Conservation (phyloP, 2,888 invertebrate genomes). For the Lottia gigantea region DNA sequence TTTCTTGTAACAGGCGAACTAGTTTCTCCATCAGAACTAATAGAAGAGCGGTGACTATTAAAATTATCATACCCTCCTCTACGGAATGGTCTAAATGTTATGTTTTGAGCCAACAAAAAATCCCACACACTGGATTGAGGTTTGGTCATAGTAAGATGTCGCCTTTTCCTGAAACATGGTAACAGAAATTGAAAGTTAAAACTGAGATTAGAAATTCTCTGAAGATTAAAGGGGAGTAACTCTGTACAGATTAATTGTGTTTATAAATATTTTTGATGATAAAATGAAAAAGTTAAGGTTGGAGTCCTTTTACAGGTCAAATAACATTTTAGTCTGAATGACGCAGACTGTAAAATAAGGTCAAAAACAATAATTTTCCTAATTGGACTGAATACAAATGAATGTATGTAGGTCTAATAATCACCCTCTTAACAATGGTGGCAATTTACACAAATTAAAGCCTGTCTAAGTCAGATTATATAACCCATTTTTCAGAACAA, state of each 20-base stretch:
- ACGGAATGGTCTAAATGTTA: slow-evolving; percentile 17
- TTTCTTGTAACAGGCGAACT: slow-evolving; percentile 12
- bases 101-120: slow-evolving; percentile 19
- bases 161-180: slow-evolving; percentile 14
- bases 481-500: too few species aligned
- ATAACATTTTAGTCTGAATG: too few species aligned
- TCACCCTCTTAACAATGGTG: too few species aligned
- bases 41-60: slow-evolving; percentile 17
- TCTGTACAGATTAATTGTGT: not conserved
- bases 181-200: not conserved
- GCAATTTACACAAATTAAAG: too few species aligned
- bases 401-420: too few species aligned
- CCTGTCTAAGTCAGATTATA: too few species aligned
- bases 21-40: slow-evolving; percentile 15
- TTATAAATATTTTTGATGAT: too few species aligned
- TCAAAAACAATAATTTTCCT: too few species aligned
- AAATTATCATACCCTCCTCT: slow-evolving; percentile 18
- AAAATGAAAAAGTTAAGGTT: too few species aligned
- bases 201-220: not conserved
- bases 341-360: too few species aligned
- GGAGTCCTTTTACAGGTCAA: too few species aligned
- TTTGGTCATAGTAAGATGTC: slow-evolving; percentile 12
- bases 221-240: not conserved
- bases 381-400: too few species aligned
- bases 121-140: slow-evolving; percentile 22